Percentiles rank a stretch among this genome's conserved stretches.
Conservation (phyloP, 2,113 vertebrate genomes). For the Larimichthys polyactis region DNA sequence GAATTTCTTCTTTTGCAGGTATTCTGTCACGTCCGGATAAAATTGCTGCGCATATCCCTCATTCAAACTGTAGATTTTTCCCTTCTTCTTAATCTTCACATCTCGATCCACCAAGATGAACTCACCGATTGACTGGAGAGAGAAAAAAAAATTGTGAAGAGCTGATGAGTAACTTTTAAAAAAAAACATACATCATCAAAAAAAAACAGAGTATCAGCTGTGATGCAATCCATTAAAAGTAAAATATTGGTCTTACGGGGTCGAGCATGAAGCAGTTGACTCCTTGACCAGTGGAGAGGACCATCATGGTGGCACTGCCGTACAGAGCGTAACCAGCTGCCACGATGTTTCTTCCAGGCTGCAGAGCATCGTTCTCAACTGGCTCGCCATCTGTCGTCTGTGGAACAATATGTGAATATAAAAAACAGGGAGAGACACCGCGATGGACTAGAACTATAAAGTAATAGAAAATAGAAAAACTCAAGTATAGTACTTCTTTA, state of each 20-base stretch:
- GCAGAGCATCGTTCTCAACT: constrained; percentile 90
- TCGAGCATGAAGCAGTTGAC: constrained; percentile 99
- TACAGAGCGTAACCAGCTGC: constrained; percentile 97
- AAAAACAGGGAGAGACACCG: background rate
- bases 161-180: background rate
- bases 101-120: constrained; percentile 95
- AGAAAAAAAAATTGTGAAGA: background rate
- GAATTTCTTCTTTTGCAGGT: constrained; percentile 95
- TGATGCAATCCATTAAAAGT: background rate
- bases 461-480: background rate
- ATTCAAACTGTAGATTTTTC: constrained; percentile 97
- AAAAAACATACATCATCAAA: too few species aligned
- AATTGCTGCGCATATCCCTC: constrained; percentile 97
- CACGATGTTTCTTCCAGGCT: constrained; percentile 92
- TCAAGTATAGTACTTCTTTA: background rate
- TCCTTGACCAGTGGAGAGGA: constrained; percentile 90
- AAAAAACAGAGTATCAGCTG: background rate
- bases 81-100: constrained; percentile 96
- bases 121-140: constrained; percentile 91
- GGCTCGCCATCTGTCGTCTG: constrained; percentile 87
- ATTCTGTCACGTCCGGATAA: constrained; percentile 91
- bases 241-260: constrained; percentile 83
- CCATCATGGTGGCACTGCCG: constrained; percentile 97
- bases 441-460: background rate
- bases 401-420: background rate